Conservation (phyloP, 2,888 invertebrate genomes). For the Limnephilus auricula region DNA sequence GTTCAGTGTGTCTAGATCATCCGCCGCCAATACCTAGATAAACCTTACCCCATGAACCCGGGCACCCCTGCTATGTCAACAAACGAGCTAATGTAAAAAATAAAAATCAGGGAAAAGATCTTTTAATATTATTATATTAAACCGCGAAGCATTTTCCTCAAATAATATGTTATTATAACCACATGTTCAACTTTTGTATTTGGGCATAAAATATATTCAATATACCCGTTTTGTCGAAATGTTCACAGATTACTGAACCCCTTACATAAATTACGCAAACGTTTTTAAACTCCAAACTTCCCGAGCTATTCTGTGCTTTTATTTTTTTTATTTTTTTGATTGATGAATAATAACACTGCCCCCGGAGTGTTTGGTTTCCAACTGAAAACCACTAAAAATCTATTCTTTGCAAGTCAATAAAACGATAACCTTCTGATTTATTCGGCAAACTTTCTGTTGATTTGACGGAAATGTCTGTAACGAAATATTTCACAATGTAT, state of each 20-base stretch:
- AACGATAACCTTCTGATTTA: background rate
- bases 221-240: background rate
- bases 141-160: background rate
- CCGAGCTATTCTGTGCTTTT: background rate
- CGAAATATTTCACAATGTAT: background rate
- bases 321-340: background rate
- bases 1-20: too few relatives aligned
- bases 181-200: background rate
- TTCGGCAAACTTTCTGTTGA: background rate
- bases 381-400: background rate
- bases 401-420: background rate
- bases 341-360: background rate
- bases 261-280: background rate
- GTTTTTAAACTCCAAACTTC: background rate
- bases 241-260: background rate
- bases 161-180: background rate
- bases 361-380: background rate
- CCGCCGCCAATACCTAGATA: too few relatives aligned
- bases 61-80: too few relatives aligned
- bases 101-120: background rate
- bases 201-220: background rate
- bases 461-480: background rate
- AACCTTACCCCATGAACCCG: too few relatives aligned
- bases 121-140: background rate
- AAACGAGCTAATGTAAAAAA: too few relatives aligned